Conservation (phyloP, 2,888 invertebrate species). For the Temnothorax rugatulus region DNA sequence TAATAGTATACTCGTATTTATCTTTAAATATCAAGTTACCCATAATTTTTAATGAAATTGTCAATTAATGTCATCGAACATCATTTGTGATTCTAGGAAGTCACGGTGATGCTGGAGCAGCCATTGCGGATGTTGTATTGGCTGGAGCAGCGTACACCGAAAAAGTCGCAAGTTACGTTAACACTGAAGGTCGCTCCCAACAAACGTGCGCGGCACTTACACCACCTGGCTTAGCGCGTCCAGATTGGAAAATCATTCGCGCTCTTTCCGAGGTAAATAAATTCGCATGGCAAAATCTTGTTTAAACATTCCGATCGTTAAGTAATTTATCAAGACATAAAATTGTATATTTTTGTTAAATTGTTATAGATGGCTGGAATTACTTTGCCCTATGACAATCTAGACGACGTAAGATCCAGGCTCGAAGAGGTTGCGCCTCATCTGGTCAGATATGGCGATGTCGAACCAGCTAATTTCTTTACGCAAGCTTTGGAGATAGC, state of each 20-base stretch:
- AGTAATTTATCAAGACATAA: not conserved
- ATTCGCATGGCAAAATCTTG: not conserved
- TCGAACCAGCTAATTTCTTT: conserved; percentile 95
- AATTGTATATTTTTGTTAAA: conserved; percentile 31
- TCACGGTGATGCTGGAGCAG: conserved; percentile 98
- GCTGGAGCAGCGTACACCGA: conserved; percentile 99
- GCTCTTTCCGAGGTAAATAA: conserved; percentile 95
- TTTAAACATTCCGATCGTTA: not conserved
- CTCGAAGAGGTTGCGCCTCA: conserved; percentile 96
- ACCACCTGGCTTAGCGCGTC: conserved; percentile 97
- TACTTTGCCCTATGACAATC: conserved; percentile 94
- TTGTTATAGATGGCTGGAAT: conserved; percentile 88
- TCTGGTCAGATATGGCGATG: conserved; percentile 93
- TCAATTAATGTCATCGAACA: conserved; percentile 96
- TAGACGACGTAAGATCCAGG: conserved; percentile 93
- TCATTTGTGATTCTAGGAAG: conserved; percentile 90
- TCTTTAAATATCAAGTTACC: conserved; percentile 14
- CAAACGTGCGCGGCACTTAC: conserved; percentile 95
- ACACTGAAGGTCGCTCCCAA: conserved; percentile 99
- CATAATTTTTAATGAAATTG: conserved; percentile 6
- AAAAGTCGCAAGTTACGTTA: conserved; percentile 98
- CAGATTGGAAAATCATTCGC: conserved; percentile 99
- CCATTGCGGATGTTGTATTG: conserved; percentile 96
- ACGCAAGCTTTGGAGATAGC: conserved; percentile 93
- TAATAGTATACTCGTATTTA: conserved; percentile 8